Evolutionary conservation across 2,888 invertebrate genomes (phyloP), one percentile per base, ranked within the genome.

Genomic region (Odontothrips loti): DNA sequence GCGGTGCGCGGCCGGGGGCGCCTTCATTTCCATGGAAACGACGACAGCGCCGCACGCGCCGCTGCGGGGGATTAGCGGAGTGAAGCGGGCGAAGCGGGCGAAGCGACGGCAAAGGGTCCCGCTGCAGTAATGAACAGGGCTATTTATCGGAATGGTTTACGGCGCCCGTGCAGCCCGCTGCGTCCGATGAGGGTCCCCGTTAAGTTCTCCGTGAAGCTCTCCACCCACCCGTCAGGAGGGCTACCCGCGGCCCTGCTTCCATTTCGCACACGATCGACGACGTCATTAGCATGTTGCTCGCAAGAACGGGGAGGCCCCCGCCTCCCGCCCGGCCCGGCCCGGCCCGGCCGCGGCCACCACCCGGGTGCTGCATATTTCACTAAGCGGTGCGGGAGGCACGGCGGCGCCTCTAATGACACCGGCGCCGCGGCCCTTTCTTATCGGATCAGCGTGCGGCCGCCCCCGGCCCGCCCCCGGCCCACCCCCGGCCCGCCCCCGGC

Each of bases 1-100:
- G 23, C 68, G 68, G 12, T 10, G 23, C 12, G 68, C 23, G 68
- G 9, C 68, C 9, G 23, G 23, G 6, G 23, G 23, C 63, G n/a
- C 63, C 23, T 27, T 75, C 68, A 75, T 75, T 27, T 75, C 68
- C 68, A 75, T 75, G 68, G 68, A 23, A 27, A 75, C 68, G 68
- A 75, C 23, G 68, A 12, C 23, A 43, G 34, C 34, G 34, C 34
- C 34, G 34, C 34, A 12, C 27, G 23, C 1, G 68, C 68, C 68
- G 68, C 68, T 6, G 34, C 3, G 34, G 34, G 34, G 34, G 34
- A 43, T 43, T 43, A 43, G 34, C 34, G 34, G 34, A 2, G 34
- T 43, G 34, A 43, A 6, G 34, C 34, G 34, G 34, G 34, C 34
- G 34, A 43, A 43, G 34, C 34, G 34, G 34, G 34, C 34, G 34